Evolutionary conservation across 2,797 vertebrate species (phyloP), one percentile per base, ranked within the genome.

Genomic region (Semaprochilodus insignis): DNA sequence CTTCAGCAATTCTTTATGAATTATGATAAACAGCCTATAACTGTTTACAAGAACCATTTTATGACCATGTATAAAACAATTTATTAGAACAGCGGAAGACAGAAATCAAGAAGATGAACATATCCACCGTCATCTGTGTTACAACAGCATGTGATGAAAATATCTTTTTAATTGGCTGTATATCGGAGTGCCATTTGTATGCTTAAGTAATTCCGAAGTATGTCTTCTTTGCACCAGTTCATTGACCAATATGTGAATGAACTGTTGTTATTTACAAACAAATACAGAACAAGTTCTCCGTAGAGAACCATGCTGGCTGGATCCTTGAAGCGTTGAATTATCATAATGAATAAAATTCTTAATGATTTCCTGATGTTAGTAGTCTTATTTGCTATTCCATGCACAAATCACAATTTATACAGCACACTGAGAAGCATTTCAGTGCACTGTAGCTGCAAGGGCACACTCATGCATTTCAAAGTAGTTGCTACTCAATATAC

Each of bases 401-500:
- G 54, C 27, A 75, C 27, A 71, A 65, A 80, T 51, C 7, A 27
- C 16, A 57, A 55, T 66, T 54, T 73, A 80, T 83, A 65, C 57
- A 71, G 17, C 31, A 27, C 27, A 65, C 25, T 23, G 54, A 62
- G 31, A 70, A 75, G 65, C 73, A 34, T 63, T 80, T 75, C 21
- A 23, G 34, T n/a, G 6, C 11, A 27, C 31, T 55, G 57, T 55
- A 71, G 70, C 62, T 66, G 74, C 77, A 84, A 80, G 66, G 23
- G 40, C 17, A 65, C 17, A 57, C 73, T 36, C 73, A 51, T 80
- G 71, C 21, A 81, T 84, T 84, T 81, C 66, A 44, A 80, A 81
- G 48, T 57, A 84, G 70, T 27, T 77, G 8, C 15, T 79, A 86
- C 88, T 91, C 88, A 87, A 85, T 85, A 75, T 85, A 87, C 77